A percentile compares a stretch with the other conserved stretches of the same genome.
Conservation (phyloP, 1,140 invertebrate species). For the Cotesia glomerata region DNA sequence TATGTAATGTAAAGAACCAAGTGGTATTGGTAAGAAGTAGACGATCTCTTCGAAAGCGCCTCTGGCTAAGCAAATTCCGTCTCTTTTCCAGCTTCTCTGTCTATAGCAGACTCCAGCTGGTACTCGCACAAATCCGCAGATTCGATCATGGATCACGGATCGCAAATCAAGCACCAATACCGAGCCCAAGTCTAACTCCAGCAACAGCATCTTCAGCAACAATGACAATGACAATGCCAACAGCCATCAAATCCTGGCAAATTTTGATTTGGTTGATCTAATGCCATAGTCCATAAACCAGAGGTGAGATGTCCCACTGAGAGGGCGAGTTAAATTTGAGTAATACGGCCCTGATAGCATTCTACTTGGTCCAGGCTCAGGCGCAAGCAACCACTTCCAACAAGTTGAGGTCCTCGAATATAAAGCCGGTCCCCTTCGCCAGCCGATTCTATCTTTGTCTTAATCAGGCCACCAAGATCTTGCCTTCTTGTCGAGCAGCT, state of each 20-base stretch:
- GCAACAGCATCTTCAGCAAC: too few species aligned
- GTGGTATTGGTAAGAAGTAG: conserved; percentile 39
- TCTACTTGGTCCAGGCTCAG: background rate
- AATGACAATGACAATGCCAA: too few species aligned
- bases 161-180: too few species aligned
- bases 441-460: background rate
- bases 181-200: too few species aligned
- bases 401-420: conserved; percentile 50
- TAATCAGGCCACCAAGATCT: background rate
- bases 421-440: background rate
- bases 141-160: too few species aligned
- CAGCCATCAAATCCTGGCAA: too few species aligned
- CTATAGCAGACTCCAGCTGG: too few species aligned
- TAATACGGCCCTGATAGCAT: conserved; percentile 18
- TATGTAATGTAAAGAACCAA: too few species aligned
- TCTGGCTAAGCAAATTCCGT: conserved; percentile 43
- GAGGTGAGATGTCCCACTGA: conserved; percentile 4
- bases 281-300: background rate
- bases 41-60: conserved; percentile 45
- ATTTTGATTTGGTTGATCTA: too few species aligned
- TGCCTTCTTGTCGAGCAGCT: background rate
- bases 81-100: background rate
- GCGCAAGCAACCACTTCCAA: conserved; percentile 45
- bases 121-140: too few species aligned
- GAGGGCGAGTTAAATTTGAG: background rate